Evolutionary conservation across 1,140 invertebrate species (phyloP), one percentile per base, ranked within the genome.

Genomic region (Holotrichia oblita): DNA sequence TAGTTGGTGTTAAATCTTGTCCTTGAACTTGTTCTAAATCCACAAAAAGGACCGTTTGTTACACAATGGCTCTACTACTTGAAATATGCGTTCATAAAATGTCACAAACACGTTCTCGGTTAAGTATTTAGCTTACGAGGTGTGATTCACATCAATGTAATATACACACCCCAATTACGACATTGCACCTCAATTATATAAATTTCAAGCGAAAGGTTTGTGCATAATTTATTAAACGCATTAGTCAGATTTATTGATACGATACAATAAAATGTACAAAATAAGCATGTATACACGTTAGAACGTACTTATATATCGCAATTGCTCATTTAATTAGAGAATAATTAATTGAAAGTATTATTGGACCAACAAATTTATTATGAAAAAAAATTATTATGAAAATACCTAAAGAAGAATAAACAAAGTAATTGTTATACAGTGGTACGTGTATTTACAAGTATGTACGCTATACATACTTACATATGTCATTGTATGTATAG

Each of bases 11-110:
- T 69, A 69, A 34, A 34, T 69, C 61, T 22, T 69, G 61, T 69
- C 61, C 61, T 69, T 69, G 61, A 69, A 69, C 61, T 69, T 69
- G 61, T 69, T 69, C 61, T 34, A 69, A 69, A 69, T 69, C 22
- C 22, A 27, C 22, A 20, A 24, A 69, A 69, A 17, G 61, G 12
- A 69, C 20, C 27, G 61, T 27, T 69, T 22, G 27, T 69, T 69
- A 27, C 61, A 69, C 61, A 69, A 69, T 69, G 61, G 22, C 10
- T 10, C 0, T 48, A 34, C 61, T 34, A 14, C 22, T 69, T 10
- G 27, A 69, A 69, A 69, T 17, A 34, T 69, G 61, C 22, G 22
- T 64, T 69, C 61, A 20, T 69, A 20, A 69, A 69, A 69, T 69
- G 61, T 69, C 61, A 20, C 61, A 69, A 69, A 27, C 61, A 34